Evolutionary conservation across 2,113 vertebrate species (phyloP), one percentile per base, ranked within the genome.

Genomic region (Lamprologus tigripictilis): DNA sequence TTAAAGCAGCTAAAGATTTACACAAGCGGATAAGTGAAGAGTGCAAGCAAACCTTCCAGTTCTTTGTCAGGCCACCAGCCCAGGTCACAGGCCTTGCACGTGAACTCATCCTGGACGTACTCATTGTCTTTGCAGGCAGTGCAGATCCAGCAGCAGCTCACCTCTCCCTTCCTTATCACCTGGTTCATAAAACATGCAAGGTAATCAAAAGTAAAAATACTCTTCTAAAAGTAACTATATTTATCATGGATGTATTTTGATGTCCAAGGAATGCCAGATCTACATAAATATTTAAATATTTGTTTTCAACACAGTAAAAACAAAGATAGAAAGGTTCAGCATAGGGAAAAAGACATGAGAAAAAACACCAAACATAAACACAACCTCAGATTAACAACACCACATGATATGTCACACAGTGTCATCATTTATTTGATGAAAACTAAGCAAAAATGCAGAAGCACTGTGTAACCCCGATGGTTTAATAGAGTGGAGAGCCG

Each of bases 141-240:
- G 87, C 99, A 99, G 90, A 99, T 99, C 99, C 99, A 99, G 92
- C 99, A 99, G 96, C 99, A 99, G 89, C 99, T 99, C 92, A 99
- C 99, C 87, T 99, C 99, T 61, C 99, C 99, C 92, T 99, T 99
- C 80, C 98, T 97, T 89, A 99, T 99, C 86, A 99, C 99, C 99
- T 99, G 87, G 5, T 51, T 12, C 5, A 71, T 11, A 28, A 84
- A 90, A 63, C 19, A 81, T 21, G 5, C 23, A n/a, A 12, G 23
- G 31, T 10, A 55, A 21, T 68, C 12, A 57, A 17, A 31, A 42
- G 4, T 42, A 31, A 45, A 58, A 28, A n/a, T 51, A 78, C 45
- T 51, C 26, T 33, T 28, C 45, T 78, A 51, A 12, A 78, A 0
- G 2, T 78, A 31, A 76, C 42, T 33, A n/a, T 78, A 78, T 51